Evolutionary conservation across 2,797 vertebrate species (phyloP), one percentile per base, ranked within the genome.

Genomic region (Chelonia mydas): DNA sequence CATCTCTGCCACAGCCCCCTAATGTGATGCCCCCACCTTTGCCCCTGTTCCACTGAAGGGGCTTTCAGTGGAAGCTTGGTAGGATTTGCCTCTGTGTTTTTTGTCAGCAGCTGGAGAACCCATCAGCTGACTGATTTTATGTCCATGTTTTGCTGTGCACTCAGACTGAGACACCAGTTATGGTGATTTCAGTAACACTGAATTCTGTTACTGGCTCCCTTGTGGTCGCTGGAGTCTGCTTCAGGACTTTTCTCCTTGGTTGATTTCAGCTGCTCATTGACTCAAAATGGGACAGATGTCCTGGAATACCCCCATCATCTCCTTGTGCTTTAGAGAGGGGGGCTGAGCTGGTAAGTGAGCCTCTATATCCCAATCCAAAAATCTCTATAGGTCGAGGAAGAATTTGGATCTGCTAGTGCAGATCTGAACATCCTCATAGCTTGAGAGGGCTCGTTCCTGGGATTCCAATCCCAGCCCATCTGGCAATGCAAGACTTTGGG

Each of bases 181-280:
- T 96, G 94, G 95, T 97, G 96, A 87, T 96, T 97, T 96, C 92
- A 3, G 4, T 55, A 65, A 9, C 61, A 65, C 6, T 17, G 83
- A 95, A 76, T 45, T 76, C 96, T 97, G 95, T 92, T 92, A 65
- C 59, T 94, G 89, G 97, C 97, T 97, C 94, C 94, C 80, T 93
- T 81, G 87, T 88, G 89, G 84, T 81, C 59, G 93, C 25, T 2
- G 54, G 53, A 82, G 55, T 81, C 13, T 81, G 53, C 54, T 76
- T 76, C 27, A 81, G 80, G 80, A 57, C 27, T 94, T 84, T 94
- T 93, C 65, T 25, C 82, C 89, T 92, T 50, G 21, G 72, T 93
- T 83, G 92, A 77, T 49, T 96, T 94, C 87, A 45, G 15, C 93
- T 12, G 89, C 96, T 92, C 11, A 82, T 84, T 84, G 51, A 76